These are phyloP conservation scores for Masnerella sp. DNA, from an alignment of 2,888 invertebrate species.

Conservation along the genomic window DNA sequence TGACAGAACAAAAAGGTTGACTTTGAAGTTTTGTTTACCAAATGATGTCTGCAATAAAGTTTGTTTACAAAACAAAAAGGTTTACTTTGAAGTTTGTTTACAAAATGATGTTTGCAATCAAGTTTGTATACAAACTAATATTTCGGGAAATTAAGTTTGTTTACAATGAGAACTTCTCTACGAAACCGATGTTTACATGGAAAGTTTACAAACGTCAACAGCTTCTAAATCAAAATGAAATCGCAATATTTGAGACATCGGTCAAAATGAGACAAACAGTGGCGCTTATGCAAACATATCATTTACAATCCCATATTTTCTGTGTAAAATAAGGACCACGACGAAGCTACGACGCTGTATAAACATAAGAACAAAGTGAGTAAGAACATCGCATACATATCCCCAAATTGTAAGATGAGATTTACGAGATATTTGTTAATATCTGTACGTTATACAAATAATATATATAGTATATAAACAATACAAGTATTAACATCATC, in stretches of 20 bases:
- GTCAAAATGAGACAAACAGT: slow-evolving; percentile 8
- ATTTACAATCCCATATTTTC: slow-evolving; percentile 66
- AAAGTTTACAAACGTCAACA: not conserved
- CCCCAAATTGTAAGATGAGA: slow-evolving; percentile 65
- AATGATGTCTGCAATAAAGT: too few species aligned
- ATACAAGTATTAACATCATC: slow-evolving; percentile 63
- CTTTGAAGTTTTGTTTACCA: too few species aligned
- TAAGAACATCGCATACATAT: slow-evolving; percentile 69
- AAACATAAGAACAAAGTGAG: slow-evolving; percentile 63
- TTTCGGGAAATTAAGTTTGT: too few species aligned
- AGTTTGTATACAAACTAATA: too few species aligned
- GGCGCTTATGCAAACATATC: slow-evolving; percentile 64
- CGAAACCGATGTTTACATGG: not conserved
- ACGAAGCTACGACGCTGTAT: slow-evolving; percentile 63
- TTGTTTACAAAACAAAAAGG: too few species aligned
- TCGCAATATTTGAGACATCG: not conserved
- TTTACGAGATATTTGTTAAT: slow-evolving; percentile 69
- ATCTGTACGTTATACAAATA: slow-evolving; percentile 67
- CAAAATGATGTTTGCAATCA: too few species aligned
- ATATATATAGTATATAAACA: slow-evolving; percentile 65
- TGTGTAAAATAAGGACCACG: slow-evolving; percentile 62
- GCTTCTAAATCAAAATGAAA: not conserved
- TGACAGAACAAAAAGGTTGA: too few species aligned
- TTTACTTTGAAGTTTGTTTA: too few species aligned
- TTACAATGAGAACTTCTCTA: too few species aligned